Evolutionary conservation across 1,140 invertebrate species (phyloP), one percentile per base, ranked within the genome.

Genomic region (Drosophila bocqueti): DNA sequence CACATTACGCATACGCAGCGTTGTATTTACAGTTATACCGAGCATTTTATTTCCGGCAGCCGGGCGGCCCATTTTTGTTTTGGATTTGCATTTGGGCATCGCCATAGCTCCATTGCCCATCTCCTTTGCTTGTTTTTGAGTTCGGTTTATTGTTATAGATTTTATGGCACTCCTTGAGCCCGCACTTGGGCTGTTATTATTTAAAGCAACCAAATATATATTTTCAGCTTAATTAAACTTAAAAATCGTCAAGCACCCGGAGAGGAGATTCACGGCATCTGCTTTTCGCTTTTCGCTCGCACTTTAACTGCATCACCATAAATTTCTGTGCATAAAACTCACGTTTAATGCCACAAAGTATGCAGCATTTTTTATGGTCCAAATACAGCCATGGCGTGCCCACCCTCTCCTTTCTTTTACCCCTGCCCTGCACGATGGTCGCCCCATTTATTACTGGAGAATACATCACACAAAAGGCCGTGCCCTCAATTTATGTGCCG

Each of bases 221-320:
- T 89, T 89, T 89, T 89, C 84, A 84, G 73, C 84, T 89, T 89
- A 89, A 89, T 89, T 89, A 89, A 89, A 89, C 84, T 89, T 89
- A 90, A 90, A 79, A 83, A 78, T 50, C 65, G 45, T 43, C 34
- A 79, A 86, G 61, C 60, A 49, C 65, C 60, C 59, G 34, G 21
- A 55, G 40, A 55, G 36, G 31, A 71, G 81, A 84, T 80, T 72
- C 10, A 29, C n/a, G 49, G 57, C 74, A 67, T 76, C 79, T 78
- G 68, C 24, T 85, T 60, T 71, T 40, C 38, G 16, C 24, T 63
- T 55, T 71, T 40, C 38, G 16, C 24, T 63, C 36, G 66, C 81
- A 55, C 76, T 64, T 89, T 81, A 90, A 87, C 77, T 89, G 85
- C 85, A 89, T 68, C 77, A 69, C 68, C 79, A 84, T 84, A 84